Evolutionary conservation across 2,113 vertebrate species (phyloP), one percentile per base, ranked within the genome.

Genomic region (Elgaria multicarinata): DNA sequence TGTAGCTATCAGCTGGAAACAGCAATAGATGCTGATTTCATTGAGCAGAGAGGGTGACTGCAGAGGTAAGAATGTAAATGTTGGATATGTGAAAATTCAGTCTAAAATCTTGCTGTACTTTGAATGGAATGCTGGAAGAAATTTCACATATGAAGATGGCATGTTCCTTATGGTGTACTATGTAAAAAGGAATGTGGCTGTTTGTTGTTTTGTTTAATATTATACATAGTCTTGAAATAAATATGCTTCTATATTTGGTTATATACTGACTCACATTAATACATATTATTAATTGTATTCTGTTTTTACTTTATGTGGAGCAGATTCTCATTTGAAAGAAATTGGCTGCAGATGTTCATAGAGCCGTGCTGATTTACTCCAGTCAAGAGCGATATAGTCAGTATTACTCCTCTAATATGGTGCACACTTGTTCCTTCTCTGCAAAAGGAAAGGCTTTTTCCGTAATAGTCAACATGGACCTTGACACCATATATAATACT

Each of bases 1-100:
- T 95, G 94, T 95, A 94, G 93, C 95, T 96, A 96, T 96, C 96
- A 95, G 93, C 87, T 92, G 86, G 86, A 93, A 96, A 94, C 94
- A 96, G 96, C 90, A 80, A 89, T 33, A 80, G 84, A 93, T 89
- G 88, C 90, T 93, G 93, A 92, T 96, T 83, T 90, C 92, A 93
- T 95, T 86, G 90, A 94, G 86, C 91, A 91, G 85, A 93, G 89
- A 90, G 1, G 62, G 76, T 82, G 50, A 83, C 91, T 87, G 87
- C 85, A 88, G 80, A 93, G 74, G 87, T n/a, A 81, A 85, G 69
- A 90, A 95, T 94, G 90, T 93, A 90, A 87, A 93, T 94, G 84
- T 50, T 88, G 76, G 88, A 91, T 94, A 95, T 90, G 64, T 64
- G 89, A 92, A 94, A 93, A 94, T 89, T 87, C 9, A 58, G 90